Conservation (phyloP, 2,888 invertebrate genomes). For the Limnephilus rhombicus region DNA sequence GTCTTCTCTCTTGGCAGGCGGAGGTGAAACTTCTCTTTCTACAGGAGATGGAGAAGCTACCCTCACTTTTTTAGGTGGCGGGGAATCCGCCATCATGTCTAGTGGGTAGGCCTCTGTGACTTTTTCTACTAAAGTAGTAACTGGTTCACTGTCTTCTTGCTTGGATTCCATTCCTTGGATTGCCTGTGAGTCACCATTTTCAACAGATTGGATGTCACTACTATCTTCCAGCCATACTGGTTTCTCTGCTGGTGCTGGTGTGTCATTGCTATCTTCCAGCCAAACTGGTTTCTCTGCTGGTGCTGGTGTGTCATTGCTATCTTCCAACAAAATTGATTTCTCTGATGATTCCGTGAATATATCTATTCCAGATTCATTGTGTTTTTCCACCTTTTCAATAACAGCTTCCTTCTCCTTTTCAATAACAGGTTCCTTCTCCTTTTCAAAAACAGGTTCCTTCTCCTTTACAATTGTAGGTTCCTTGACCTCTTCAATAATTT, state of each 20-base stretch:
- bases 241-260: background rate
- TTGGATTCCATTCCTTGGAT: background rate
- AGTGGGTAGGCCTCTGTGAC: background rate
- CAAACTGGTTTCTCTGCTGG: background rate
- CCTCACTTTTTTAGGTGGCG: background rate
- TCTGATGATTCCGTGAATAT: conserved; percentile 15
- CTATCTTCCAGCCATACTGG: background rate
- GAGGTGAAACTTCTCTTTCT: background rate
- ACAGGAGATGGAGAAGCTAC: background rate
- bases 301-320: background rate
- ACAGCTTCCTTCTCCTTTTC: conserved; percentile 33
- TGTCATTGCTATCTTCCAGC: background rate
- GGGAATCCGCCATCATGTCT: conserved; percentile 13
- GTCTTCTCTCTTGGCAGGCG: background rate
- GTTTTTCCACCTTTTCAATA: conserved; percentile 59
- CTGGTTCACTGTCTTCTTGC: background rate
- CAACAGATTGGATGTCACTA: background rate
- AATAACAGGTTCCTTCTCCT: conserved; percentile 70
- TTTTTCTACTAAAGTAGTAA: background rate
- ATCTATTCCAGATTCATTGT: conserved; percentile 3
- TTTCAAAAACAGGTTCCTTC: conserved; percentile 67
- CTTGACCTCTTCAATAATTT: conserved; percentile 70
- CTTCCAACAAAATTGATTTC: conserved; percentile 16
- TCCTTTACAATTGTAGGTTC: conserved; percentile 66
- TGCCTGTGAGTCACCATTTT: conserved; percentile 39